Evolutionary conservation across 1,140 invertebrate genomes (phyloP), one percentile per base, ranked within the genome.

Genomic region (Drosophila lini): DNA sequence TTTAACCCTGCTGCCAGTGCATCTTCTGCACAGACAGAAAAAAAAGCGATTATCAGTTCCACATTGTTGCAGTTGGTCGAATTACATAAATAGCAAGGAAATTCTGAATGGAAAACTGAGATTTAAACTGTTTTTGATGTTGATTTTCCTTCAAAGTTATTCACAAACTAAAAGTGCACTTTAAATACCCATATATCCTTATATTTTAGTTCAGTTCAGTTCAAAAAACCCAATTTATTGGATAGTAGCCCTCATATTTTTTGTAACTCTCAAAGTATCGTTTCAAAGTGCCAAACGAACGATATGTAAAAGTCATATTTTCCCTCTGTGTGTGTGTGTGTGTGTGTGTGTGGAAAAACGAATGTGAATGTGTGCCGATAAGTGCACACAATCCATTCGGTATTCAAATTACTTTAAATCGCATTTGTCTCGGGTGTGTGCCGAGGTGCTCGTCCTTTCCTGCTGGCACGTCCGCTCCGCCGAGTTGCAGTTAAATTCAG

Each of bases 361-460:
- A 71, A 59, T 58, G 68, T 16, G 40, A 68, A 56, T 53, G 75
- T 38, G 67, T 70, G 79, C 50, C 48, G 77, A 74, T 89, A 83
- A 88, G 69, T 84, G 84, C 84, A 89, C 74, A 89, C 84, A 89
- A 89, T 89, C 80, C 88, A 84, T 89, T 89, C 84, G 78, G 77
- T 84, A 89, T 89, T 89, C 85, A 89, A 89, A 89, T 89, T 78
- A 89, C 70, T 84, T 84, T 77, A 89, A 89, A 89, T 89, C 84
- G 84, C 80, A 89, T 89, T 90, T 89, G 80, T 84, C 80, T 79
- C 80, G 75, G 61, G 83, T 70, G 80, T 70, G 80, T 65, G 76
- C 64, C 73, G 70, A 73, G 78, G 63, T 67, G 57, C 38, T 65
- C 31, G 58, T 11, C 31, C 42, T 19, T 19, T 36, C 28, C 63